A percentile compares a stretch with the other conserved stretches of the same genome.
Evolutionary conservation across 2,797 vertebrate genomes (phyloP).

Genomic region (Halcyon leucocephala): DNA sequence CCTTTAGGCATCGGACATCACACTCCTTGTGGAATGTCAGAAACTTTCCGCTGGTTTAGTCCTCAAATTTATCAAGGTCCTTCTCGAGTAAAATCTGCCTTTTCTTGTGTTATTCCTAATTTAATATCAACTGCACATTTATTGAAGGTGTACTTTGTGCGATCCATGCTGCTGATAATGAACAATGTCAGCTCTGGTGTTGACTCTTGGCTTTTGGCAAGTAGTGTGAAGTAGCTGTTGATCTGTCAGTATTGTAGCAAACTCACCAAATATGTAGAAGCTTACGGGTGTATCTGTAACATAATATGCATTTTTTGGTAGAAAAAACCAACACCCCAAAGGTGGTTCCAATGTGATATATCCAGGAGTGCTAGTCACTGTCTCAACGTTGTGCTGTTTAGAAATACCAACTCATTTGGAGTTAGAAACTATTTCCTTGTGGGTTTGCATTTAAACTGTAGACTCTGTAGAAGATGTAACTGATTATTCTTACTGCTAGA

Average conservation of each 20-base stretch:
- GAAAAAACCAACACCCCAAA: background rate
- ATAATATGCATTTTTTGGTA: background rate
- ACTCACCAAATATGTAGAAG: background rate
- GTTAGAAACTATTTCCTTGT: background rate
- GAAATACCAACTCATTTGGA: background rate
- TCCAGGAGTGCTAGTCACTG: background rate
- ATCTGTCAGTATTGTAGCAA: background rate
- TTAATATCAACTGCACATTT: background rate
- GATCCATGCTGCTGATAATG: background rate
- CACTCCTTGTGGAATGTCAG: background rate
- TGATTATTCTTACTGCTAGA: background rate
- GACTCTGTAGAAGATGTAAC: background rate
- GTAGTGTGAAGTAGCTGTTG: background rate
- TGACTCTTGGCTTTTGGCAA: background rate
- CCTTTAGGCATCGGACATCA: background rate
- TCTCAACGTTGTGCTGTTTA: background rate
- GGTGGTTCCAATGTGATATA: fast-evolving
- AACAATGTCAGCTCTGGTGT: background rate
- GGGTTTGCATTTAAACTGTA: background rate
- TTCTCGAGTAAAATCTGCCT: background rate
- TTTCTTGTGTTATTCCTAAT: background rate
- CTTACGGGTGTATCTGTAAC: background rate
- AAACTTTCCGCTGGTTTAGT: background rate
- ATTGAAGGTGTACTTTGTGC: background rate
- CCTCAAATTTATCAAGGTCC: background rate